A percentile compares a stretch with the other conserved stretches of the same genome.
These are phyloP conservation scores for Philopotamus ludificatus DNA, from an alignment of 1,140 invertebrate genomes.

Conservation along the genomic window DNA sequence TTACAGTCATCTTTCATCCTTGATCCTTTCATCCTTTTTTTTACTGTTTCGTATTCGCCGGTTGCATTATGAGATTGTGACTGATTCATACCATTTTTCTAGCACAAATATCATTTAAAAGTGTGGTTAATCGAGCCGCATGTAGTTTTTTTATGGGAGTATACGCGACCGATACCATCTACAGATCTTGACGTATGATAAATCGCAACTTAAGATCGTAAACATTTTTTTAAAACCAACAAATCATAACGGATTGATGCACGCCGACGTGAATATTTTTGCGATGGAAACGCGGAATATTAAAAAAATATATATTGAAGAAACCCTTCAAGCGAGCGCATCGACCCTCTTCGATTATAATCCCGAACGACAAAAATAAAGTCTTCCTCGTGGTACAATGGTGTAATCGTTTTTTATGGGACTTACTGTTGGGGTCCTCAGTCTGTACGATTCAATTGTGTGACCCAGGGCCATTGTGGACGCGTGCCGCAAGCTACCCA, in stretches of 20 bases:
- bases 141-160: too few species aligned
- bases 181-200: too few species aligned
- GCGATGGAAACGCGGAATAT: too few species aligned
- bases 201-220: too few species aligned
- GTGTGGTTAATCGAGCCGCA: constrained; percentile 9
- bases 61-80: constrained; percentile 27
- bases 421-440: neutral
- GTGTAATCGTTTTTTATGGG: constrained; percentile 4
- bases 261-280: too few species aligned
- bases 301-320: too few species aligned
- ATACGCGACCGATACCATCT: too few species aligned
- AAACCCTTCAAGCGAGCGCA: neutral
- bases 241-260: too few species aligned
- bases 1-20: constrained; percentile 28
- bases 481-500: constrained; percentile 23
- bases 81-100: constrained; percentile 34
- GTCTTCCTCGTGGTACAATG: constrained; percentile 12
- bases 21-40: constrained; percentile 22
- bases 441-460: constrained; percentile 2
- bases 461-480: neutral
- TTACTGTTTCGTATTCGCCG: constrained; percentile 13
- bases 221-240: too few species aligned
- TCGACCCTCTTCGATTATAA: neutral
- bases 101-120: constrained; percentile 14
- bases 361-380: constrained; percentile 20